Percentiles rank a stretch among this genome's conserved stretches.
These are phyloP conservation scores for Lordiphosa fenestrarum DNA, from an alignment of 2,888 invertebrate species.

Conservation along the genomic window DNA sequence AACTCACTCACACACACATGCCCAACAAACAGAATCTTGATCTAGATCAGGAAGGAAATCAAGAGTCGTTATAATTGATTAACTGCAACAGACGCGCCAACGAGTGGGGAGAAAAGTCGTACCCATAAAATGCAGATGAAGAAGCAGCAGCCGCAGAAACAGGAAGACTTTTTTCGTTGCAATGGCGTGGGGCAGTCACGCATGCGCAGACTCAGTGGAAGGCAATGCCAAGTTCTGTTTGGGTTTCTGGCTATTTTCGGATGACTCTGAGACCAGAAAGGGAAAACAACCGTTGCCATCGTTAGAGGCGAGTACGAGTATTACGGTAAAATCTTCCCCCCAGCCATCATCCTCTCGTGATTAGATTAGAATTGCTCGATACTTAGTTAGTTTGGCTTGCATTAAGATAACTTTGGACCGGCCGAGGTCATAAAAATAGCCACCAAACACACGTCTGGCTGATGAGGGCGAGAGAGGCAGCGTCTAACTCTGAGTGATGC, in stretches of 20 bases:
- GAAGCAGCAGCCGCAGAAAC: slow-evolving; percentile 44
- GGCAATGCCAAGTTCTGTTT: slow-evolving; percentile 1
- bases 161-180: slow-evolving; percentile 57
- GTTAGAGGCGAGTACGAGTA: slow-evolving; percentile 29
- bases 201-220: slow-evolving; percentile 33
- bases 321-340: slow-evolving; percentile 34
- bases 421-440: slow-evolving; percentile 70
- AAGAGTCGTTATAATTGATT: slow-evolving; percentile 80
- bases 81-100: slow-evolving; percentile 63
- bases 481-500: slow-evolving; percentile 57
- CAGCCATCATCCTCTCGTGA: slow-evolving; percentile 39
- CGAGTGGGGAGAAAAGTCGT: slow-evolving; percentile 8
- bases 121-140: slow-evolving; percentile 66
- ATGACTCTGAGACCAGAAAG: slow-evolving; percentile 74
- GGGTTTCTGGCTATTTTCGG: slow-evolving; percentile 59
- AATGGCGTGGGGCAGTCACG: slow-evolving; percentile 55
- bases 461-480: slow-evolving; percentile 29
- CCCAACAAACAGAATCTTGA: slow-evolving; percentile 60
- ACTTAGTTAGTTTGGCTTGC: slow-evolving; percentile 56
- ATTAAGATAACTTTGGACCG: slow-evolving; percentile 62
- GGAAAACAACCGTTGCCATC: slow-evolving; percentile 77
- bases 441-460: slow-evolving; percentile 16
- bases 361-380: slow-evolving; percentile 69
- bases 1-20: not conserved
- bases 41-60: slow-evolving; percentile 80